phyloP scores from a whole-genome alignment of 2,797 vertebrate species.

The Gymnopithys bicolor region DNA sequence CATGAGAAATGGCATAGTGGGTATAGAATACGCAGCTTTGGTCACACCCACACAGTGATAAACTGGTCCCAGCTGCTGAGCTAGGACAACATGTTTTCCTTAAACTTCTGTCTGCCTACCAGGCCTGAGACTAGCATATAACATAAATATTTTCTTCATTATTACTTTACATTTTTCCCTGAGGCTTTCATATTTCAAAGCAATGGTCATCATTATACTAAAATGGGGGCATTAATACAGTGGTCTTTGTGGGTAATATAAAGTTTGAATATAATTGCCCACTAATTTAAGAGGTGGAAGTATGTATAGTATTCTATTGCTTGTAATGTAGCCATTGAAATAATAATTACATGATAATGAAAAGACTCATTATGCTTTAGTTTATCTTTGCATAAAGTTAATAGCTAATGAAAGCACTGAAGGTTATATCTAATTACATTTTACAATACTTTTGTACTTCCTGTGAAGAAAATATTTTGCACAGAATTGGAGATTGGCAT shows the following conservation, averaged over 20 bases:
- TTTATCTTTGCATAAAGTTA: constrained; percentile 80
- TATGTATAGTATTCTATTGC: constrained; percentile 64
- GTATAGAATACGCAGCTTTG: too few relatives aligned
- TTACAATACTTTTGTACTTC: constrained; percentile 51
- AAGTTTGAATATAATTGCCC: constrained; percentile 75
- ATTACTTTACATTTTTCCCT: constrained; percentile 41
- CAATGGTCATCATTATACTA: constrained; percentile 42
- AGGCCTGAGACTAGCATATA: not conserved
- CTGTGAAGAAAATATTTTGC: constrained; percentile 47
- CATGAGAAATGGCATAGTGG: too few relatives aligned
- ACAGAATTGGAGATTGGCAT: not conserved
- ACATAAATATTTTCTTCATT: not conserved
- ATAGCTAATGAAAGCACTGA: constrained; percentile 72
- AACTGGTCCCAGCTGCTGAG: too few relatives aligned
- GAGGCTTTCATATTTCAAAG: constrained; percentile 55
- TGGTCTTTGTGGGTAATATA: constrained; percentile 62
- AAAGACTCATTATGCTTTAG: constrained; percentile 72
- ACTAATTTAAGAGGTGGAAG: constrained; percentile 75
- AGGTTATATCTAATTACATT: constrained; percentile 75
- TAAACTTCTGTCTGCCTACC: not conserved
- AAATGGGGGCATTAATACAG: constrained; percentile 66
- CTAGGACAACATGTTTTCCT: not conserved
- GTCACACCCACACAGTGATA: too few relatives aligned
- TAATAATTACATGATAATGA: constrained; percentile 74
- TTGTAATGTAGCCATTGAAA: constrained; percentile 75